A percentile compares a stretch with the other conserved stretches of the same genome.
These are phyloP conservation scores for Nasonovia ribisnigri DNA, from an alignment of 2,888 invertebrate species.

Conservation along the genomic window DNA sequence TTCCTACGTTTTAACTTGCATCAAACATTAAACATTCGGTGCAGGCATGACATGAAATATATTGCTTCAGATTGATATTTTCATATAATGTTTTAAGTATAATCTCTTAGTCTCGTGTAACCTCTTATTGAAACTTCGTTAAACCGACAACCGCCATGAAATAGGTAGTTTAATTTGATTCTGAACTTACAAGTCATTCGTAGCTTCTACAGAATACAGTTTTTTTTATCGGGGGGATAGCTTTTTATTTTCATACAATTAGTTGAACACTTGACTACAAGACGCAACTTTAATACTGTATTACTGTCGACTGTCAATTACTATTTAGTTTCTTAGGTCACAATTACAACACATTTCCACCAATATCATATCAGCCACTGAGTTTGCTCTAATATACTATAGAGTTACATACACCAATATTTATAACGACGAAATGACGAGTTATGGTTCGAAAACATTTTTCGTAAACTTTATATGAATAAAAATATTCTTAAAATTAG, in stretches of 20 bases:
- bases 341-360: background rate
- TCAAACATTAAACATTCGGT: background rate
- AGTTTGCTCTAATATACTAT: background rate
- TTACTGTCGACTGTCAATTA: too few species aligned
- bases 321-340: background rate
- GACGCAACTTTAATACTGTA: background rate
- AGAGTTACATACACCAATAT: background rate
- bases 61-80: background rate
- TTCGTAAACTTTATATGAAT: too few species aligned
- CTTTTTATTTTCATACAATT: background rate
- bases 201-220: background rate
- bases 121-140: background rate
- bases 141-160: background rate
- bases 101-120: background rate
- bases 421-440: too few species aligned
- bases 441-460: too few species aligned
- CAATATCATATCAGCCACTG: background rate
- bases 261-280: too few species aligned
- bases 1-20: background rate
- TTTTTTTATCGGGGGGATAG: background rate
- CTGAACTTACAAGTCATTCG: background rate
- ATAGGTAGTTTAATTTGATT: background rate
- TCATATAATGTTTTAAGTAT: background rate
- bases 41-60: background rate
- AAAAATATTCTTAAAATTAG: too few species aligned